Conservation (phyloP, 30 jellyfish, hydroid and myxozoan species). For the Nemopilema nomurai region DNA sequence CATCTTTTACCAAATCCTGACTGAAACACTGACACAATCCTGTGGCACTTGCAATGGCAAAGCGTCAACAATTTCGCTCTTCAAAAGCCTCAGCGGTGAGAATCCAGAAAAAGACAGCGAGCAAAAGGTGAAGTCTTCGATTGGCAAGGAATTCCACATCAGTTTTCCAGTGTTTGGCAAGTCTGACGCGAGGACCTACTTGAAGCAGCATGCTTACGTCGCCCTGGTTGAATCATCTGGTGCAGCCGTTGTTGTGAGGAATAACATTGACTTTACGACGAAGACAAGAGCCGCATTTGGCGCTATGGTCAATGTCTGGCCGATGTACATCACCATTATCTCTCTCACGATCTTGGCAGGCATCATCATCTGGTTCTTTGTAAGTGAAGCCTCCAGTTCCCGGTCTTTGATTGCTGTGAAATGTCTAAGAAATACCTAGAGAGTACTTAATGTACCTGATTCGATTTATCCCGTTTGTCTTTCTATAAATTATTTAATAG, state of each 20-base stretch:
- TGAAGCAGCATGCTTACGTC: slow-evolving; percentile 19
- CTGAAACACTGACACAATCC: slow-evolving; percentile 3
- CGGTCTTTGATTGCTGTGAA: no score
- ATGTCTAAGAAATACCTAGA: no score
- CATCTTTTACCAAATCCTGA: slow-evolving; percentile 5
- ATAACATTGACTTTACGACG: slow-evolving; percentile 6
- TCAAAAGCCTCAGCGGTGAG: slow-evolving; percentile 18
- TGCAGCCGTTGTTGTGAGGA: slow-evolving; percentile 13
- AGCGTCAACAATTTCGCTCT: background rate
- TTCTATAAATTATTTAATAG: no score
- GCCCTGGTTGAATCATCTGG: slow-evolving; percentile 19
- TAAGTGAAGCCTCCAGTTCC: background rate
- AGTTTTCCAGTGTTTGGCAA: slow-evolving; percentile 31
- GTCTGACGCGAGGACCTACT: background rate
- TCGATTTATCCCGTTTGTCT: no score
- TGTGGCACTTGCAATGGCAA: slow-evolving; percentile 37
- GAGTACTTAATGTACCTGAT: no score
- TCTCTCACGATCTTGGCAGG: slow-evolving; percentile 8
- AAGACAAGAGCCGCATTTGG: slow-evolving; percentile 24
- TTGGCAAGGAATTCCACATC: slow-evolving; percentile 34
- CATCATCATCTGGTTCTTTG: slow-evolving; percentile 27
- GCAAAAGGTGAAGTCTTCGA: background rate
- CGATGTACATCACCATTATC: slow-evolving; percentile 4
- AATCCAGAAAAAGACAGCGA: slow-evolving; percentile 24
- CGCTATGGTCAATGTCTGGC: slow-evolving; percentile 18